A percentile compares a stretch with the other conserved stretches of the same genome.
Evolutionary conservation across 1,140 invertebrate species (phyloP).

Genomic region (Epicauta chinensis): DNA sequence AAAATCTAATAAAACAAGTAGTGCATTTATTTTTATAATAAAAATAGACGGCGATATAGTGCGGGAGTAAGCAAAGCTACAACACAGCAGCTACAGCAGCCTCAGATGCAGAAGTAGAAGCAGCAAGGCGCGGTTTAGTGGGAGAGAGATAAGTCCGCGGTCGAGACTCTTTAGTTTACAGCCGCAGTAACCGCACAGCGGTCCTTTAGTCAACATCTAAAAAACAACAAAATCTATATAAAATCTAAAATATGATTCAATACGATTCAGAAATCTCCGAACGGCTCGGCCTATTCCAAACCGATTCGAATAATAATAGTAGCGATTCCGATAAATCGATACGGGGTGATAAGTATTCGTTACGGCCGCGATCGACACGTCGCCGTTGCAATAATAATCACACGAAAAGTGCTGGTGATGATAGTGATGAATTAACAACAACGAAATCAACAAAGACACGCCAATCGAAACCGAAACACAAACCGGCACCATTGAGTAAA

Average conservation of each 20-base stretch:
- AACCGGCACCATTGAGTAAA: conserved; percentile 79
- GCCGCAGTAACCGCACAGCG: conserved; percentile 17
- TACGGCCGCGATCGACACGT: conserved; percentile 34
- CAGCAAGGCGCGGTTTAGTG: background rate
- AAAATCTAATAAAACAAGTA: too few species aligned
- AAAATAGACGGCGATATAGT: too few species aligned
- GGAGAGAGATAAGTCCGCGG: conserved; percentile 8
- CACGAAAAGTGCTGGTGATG: conserved; percentile 17
- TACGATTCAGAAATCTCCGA: conserved; percentile 34
- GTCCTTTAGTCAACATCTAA: conserved; percentile 16
- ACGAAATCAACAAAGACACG: conserved; percentile 1
- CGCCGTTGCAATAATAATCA: conserved; percentile 14
- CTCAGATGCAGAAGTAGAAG: too few species aligned
- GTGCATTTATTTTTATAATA: too few species aligned
- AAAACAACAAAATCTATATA: background rate
- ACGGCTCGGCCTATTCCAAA: conserved; percentile 27
- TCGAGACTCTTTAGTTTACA: background rate
- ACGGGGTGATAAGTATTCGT: conserved; percentile 38
- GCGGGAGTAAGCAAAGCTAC: too few species aligned
- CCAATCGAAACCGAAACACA: conserved; percentile 51
- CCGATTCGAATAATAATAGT: conserved; percentile 34
- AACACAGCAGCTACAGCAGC: too few species aligned
- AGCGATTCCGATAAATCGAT: conserved; percentile 24
- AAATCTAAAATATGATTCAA: conserved; percentile 23
- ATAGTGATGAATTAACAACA: conserved; percentile 21